Percentiles rank a stretch among this genome's conserved stretches.
Evolutionary conservation across 2,888 invertebrate genomes (phyloP).

Genomic region (Leptopilina syphax): DNA sequence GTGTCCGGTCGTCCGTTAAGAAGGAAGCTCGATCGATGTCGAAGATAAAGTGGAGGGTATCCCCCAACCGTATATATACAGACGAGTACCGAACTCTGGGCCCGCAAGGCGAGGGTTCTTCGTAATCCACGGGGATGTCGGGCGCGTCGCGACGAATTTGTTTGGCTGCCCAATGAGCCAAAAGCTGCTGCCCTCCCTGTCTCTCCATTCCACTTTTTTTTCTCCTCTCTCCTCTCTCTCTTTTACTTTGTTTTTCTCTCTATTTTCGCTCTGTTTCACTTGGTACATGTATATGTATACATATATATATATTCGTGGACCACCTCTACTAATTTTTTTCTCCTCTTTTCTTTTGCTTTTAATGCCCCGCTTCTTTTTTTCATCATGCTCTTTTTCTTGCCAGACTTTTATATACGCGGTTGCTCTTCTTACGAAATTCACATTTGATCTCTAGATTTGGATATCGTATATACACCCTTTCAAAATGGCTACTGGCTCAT

Average conservation of each 20-base stretch:
- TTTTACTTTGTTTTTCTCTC: slow-evolving; percentile 52
- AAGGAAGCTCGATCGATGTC: slow-evolving; percentile 75
- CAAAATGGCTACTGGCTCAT: slow-evolving; percentile 35
- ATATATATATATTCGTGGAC: neutral
- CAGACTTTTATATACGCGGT: slow-evolving; percentile 16
- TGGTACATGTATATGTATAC: neutral
- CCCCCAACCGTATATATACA: slow-evolving; percentile 57
- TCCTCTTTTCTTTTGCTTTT: neutral
- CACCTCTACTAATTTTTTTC: slow-evolving; percentile 25
- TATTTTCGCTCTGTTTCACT: slow-evolving; percentile 39
- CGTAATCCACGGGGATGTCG: slow-evolving; percentile 62
- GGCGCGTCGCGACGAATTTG: slow-evolving; percentile 75
- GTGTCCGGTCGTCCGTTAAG: slow-evolving; percentile 75
- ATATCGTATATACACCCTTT: slow-evolving; percentile 15
- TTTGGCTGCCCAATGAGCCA: slow-evolving; percentile 74
- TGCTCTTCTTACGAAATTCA: slow-evolving; percentile 34
- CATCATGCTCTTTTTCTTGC: slow-evolving; percentile 12
- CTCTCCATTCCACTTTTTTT: slow-evolving; percentile 26
- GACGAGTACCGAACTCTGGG: slow-evolving; percentile 63
- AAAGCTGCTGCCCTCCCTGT: slow-evolving; percentile 66
- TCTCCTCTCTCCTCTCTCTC: slow-evolving; percentile 46
- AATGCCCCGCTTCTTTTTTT: slow-evolving; percentile 39
- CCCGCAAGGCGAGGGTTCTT: slow-evolving; percentile 53
- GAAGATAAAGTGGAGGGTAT: slow-evolving; percentile 70
- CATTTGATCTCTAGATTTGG: slow-evolving; percentile 31